Evolutionary conservation across 2,888 invertebrate species (phyloP).

Genomic region (Drosophila kanekoi): DNA sequence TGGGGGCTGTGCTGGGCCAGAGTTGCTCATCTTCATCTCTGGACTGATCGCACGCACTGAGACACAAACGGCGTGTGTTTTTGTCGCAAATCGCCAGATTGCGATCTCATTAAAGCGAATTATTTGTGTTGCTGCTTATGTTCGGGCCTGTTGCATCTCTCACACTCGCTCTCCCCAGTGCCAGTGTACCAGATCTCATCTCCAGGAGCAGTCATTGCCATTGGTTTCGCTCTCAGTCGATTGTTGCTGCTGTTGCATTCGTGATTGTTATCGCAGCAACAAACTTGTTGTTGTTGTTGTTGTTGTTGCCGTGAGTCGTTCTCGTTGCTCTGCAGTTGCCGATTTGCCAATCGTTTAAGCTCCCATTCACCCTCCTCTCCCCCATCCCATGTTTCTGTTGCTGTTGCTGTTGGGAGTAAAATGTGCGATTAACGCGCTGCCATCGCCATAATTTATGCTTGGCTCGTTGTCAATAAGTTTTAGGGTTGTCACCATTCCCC

Average conservation of each 20-base stretch:
- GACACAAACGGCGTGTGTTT: slow-evolving; percentile 70
- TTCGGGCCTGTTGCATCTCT: slow-evolving; percentile 72
- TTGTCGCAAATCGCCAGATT: slow-evolving; percentile 81
- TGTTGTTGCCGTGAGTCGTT: slow-evolving; percentile 38
- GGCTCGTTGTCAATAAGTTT: slow-evolving; percentile 63
- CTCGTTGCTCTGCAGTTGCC: slow-evolving; percentile 44
- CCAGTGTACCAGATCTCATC: slow-evolving; percentile 24
- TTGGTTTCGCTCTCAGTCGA: slow-evolving; percentile 45
- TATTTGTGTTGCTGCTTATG: slow-evolving; percentile 83
- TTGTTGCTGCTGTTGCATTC: slow-evolving; percentile 59
- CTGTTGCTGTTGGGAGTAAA: slow-evolving; percentile 52
- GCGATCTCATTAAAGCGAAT: slow-evolving; percentile 84
- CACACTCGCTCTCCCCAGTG: slow-evolving; percentile 53
- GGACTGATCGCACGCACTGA: slow-evolving; percentile 60
- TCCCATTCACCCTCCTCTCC: slow-evolving; percentile 38
- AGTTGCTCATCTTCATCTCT: slow-evolving; percentile 73
- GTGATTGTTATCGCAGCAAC: slow-evolving; percentile 77
- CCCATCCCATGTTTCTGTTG: slow-evolving; percentile 33
- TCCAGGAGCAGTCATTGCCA: slow-evolving; percentile 52
- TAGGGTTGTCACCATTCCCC: slow-evolving; percentile 56
- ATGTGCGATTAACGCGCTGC: slow-evolving; percentile 75
- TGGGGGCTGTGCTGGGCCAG: slow-evolving; percentile 16
- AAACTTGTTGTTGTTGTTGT: slow-evolving; percentile 55
- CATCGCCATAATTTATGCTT: slow-evolving; percentile 75
- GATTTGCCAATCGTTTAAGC: slow-evolving; percentile 64